phyloP scores from a whole-genome alignment of 2,113 vertebrate genomes.

The Gadus macrocephalus region DNA sequence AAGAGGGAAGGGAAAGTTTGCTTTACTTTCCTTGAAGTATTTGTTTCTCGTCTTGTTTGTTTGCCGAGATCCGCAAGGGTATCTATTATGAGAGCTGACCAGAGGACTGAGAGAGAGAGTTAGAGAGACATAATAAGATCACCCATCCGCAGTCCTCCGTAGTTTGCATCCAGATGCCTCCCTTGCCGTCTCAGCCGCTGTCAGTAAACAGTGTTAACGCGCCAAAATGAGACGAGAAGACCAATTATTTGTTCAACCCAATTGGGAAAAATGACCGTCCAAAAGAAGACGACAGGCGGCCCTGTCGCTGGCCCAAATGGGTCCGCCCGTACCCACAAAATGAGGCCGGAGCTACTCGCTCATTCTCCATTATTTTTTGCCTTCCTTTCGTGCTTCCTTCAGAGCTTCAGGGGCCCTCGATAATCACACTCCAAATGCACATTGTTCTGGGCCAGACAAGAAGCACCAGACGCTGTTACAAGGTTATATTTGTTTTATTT shows the following conservation, averaged over 20 bases:
- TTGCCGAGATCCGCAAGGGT: neutral
- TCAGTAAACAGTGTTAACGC: conserved; percentile 68
- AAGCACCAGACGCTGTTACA: conserved; percentile 4
- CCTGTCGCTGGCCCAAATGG: conserved; percentile 21
- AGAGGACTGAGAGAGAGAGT: neutral
- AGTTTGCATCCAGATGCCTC: conserved; percentile 37
- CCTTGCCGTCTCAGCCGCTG: conserved; percentile 34
- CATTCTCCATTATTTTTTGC: conserved; percentile 4
- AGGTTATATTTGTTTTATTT: neutral
- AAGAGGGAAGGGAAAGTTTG: too few species aligned
- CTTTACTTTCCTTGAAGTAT: too few species aligned
- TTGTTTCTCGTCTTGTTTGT: too few species aligned
- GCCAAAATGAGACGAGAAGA: conserved; percentile 54
- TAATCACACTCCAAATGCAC: conserved; percentile 39
- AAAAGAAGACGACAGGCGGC: conserved; percentile 17
- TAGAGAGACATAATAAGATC: neutral
- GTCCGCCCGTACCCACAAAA: conserved; percentile 7
- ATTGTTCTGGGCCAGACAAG: conserved; percentile 10
- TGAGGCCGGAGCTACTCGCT: conserved; percentile 22
- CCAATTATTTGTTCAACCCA: conserved; percentile 61
- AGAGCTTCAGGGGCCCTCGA: conserved; percentile 17
- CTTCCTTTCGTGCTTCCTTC: neutral
- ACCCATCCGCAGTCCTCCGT: conserved; percentile 3
- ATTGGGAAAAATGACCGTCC: conserved; percentile 46
- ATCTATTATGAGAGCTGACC: neutral